Base-by-base conservation (phyloP, 2,797 vertebrate genomes). In the Alectoris magna region DNA sequence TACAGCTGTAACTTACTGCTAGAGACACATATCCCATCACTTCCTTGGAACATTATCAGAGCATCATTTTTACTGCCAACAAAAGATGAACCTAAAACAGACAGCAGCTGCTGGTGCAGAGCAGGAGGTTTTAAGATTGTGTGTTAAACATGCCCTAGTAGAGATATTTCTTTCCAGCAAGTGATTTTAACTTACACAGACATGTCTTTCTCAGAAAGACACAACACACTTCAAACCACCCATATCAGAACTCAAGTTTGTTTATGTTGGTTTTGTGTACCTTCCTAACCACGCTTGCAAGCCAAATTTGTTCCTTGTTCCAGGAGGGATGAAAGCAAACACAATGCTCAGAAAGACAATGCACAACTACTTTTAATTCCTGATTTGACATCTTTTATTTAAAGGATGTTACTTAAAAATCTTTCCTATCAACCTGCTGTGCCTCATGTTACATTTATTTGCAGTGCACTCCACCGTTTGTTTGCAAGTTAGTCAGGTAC, bases 41-140 rank as follows among this genome's bases (percentile, higher is more conserved):
- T 16, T 27, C 2, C 46, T 1, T 0, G 39, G 36, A 67, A 15
- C 0, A 0, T 3, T 14, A 70, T 34, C 38, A 49, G 31, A 56
- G 24, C 11, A 41, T 27, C 6, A 1, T 17, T 4, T 29, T 27
- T 7, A 43, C 0, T 1, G 41, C 27, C 24, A 31, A 23, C 16
- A 46, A 43, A 44, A 60, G 3, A 4, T 9, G 14, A 19, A 29
- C 41, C 56, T 27, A 26, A 6, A 43, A 11, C 22, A 14, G 24
- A 1, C 67, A 59, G 73, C 56, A 73, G 34, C 14, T 15, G 15
- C 55, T 39, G 62, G 4, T 43, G 24, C 11, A 31, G 8, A 71
- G 17, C 2, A 0, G 0, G 6, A 13, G 5, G 4, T 14, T 74
- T 53, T 21, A n/a, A 21, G 26, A 3, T 5, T 18, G 58, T 3